phyloP scores from a whole-genome alignment of 2,113 vertebrate species.

The Tachuris rubrigastra region DNA sequence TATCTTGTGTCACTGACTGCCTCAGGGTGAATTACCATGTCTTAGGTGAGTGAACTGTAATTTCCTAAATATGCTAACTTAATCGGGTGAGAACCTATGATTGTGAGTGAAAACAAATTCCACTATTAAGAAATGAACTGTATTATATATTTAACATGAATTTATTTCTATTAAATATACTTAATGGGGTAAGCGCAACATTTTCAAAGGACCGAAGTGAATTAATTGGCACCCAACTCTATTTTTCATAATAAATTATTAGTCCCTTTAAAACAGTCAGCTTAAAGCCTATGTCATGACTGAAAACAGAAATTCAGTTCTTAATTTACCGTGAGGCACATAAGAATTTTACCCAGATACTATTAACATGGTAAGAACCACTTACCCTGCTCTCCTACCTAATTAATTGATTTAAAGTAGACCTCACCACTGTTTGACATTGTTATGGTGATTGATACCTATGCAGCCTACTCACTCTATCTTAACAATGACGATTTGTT shows the following conservation, averaged over 20 bases:
- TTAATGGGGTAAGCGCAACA: background rate
- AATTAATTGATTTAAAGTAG: background rate
- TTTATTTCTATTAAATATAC: background rate
- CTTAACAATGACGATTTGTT: background rate
- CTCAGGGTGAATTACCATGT: background rate
- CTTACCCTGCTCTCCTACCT: background rate
- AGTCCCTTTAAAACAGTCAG: background rate
- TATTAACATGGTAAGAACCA: background rate
- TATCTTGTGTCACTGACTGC: background rate
- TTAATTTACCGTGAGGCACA: background rate
- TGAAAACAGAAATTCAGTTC: slow-evolving; percentile 7
- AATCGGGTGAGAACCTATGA: background rate
- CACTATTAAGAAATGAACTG: background rate
- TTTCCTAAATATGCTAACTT: background rate
- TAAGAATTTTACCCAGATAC: background rate
- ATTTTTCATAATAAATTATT: background rate
- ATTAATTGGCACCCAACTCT: background rate
- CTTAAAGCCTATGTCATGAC: background rate
- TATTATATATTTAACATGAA: background rate
- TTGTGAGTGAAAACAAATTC: background rate
- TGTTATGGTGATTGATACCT: background rate
- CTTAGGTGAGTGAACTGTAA: background rate
- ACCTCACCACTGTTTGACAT: background rate
- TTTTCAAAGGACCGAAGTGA: background rate
- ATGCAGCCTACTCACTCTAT: background rate